Evolutionary conservation across 2,797 vertebrate species (phyloP).

Genomic region (Scyliorhinus canicula): DNA sequence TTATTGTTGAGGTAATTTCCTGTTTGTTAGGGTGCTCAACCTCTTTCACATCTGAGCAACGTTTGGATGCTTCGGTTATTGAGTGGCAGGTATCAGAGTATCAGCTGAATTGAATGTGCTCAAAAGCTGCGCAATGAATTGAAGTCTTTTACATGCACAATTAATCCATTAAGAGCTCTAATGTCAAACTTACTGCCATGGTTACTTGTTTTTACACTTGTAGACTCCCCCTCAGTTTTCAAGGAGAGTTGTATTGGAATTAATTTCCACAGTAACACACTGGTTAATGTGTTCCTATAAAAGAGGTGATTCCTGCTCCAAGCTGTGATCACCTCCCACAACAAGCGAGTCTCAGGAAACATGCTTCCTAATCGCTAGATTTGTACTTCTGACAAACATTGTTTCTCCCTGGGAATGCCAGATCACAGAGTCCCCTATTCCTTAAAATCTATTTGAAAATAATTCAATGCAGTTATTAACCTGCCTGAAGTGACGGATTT

Average conservation of each 20-base stretch:
- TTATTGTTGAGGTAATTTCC: too few species aligned
- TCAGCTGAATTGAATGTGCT: background rate
- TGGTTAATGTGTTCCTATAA: background rate
- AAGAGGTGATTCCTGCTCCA: background rate
- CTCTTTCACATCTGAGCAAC: too few species aligned
- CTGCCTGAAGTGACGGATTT: background rate
- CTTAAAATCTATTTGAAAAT: background rate
- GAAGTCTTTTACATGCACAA: background rate
- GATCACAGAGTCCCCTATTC: background rate
- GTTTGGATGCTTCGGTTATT: background rate
- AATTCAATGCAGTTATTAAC: background rate
- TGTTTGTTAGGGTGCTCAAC: too few species aligned
- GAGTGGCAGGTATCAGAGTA: background rate
- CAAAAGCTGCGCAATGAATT: background rate
- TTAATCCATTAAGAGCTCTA: background rate
- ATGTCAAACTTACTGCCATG: background rate
- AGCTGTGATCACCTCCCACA: background rate
- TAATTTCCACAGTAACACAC: background rate
- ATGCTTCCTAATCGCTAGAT: background rate
- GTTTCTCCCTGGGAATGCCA: too few species aligned
- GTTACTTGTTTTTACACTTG: background rate
- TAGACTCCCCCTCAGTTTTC: background rate
- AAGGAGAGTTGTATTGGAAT: too few species aligned
- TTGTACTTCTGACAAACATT: background rate
- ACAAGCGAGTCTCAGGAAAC: background rate